A percentile compares a stretch with the other conserved stretches of the same genome.
Conservation (phyloP, 2,113 vertebrate species). For the Thermophis baileyi region DNA sequence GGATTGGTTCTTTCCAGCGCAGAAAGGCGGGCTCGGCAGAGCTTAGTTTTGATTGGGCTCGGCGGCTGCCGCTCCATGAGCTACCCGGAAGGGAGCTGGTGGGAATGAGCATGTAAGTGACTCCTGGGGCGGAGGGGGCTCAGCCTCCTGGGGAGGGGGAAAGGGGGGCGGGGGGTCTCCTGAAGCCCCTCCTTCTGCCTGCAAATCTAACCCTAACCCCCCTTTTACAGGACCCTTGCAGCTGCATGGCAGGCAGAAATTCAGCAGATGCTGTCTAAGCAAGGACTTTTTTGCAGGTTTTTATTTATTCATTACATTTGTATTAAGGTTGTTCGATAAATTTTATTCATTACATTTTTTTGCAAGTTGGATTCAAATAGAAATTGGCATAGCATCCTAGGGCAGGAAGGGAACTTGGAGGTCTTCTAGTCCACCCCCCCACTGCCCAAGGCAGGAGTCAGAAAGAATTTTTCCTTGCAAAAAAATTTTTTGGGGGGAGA, state of each 20-base stretch:
- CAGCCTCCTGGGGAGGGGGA: background rate
- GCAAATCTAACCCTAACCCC: background rate
- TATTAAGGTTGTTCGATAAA: too few species aligned
- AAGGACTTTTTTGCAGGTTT: background rate
- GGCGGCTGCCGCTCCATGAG: background rate
- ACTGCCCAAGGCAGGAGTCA: background rate
- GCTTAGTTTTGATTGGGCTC: background rate
- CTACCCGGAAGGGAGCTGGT: background rate
- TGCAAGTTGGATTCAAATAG: too few species aligned
- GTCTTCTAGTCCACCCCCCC: background rate
- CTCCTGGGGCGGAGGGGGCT: background rate
- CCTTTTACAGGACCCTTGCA: background rate
- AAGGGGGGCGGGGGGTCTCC: background rate
- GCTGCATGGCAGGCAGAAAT: background rate
- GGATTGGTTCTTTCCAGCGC: background rate
- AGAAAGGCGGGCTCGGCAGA: background rate
- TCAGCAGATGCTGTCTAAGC: background rate
- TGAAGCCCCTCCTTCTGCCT: background rate
- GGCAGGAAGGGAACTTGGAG: too few species aligned
- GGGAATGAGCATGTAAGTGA: too few species aligned
- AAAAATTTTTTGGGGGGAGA: background rate
- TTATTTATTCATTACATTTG: background rate
- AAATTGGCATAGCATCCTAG: too few species aligned
- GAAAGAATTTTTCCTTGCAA: background rate
- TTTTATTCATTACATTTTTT: too few species aligned